Evolutionary conservation across 2,888 invertebrate species (phyloP), one percentile per base, ranked within the genome.

Genomic region (Patella caerulea): DNA sequence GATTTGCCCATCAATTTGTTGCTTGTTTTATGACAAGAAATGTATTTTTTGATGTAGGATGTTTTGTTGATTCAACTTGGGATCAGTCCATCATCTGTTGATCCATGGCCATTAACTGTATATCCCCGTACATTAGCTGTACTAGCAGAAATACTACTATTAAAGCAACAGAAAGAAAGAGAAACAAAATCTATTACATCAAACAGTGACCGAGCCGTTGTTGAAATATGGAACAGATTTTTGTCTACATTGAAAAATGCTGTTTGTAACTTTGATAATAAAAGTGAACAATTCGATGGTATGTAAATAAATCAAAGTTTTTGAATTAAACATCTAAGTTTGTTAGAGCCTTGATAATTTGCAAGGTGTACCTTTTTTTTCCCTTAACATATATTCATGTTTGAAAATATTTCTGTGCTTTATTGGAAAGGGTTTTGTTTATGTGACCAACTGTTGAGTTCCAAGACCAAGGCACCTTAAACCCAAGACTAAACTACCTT

Each of bases 191-290:
- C 96, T 89, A 94, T 95, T 52, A 95, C 96, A 79, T 94, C 95
- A 73, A 97, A 97, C 87, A 78, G 79, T 19, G 98, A 98, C 93
- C 95, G 95, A 54, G 95, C 96, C 52, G 97, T 97, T 84, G 95
- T 97, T 69, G 95, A 95, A 74, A 97, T 98, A 90, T 98, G 98
- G 97, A 96, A 96, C 91, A 94, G 96, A 89, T 93, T 98, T 24
- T 94, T 98, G 14, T 96, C 96, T 87, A 97, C 97, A 0, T 93
- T 98, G 78, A 96, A 96, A 7, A 96, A 96, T 89, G 96, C 96
- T 86, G 96, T 97, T 12, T 92, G 95, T 84, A 95, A 94, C 77
- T 81, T 83, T 83, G 87, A 86, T 73, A 86, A 81, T 76, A 87
- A 85, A 74, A 82, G 83, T 29, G 89, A 88, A 71, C 83, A 84